A percentile compares a stretch with the other conserved stretches of the same genome.
Evolutionary conservation across 2,113 vertebrate genomes (phyloP).

Genomic region (Platysteira castanea): DNA sequence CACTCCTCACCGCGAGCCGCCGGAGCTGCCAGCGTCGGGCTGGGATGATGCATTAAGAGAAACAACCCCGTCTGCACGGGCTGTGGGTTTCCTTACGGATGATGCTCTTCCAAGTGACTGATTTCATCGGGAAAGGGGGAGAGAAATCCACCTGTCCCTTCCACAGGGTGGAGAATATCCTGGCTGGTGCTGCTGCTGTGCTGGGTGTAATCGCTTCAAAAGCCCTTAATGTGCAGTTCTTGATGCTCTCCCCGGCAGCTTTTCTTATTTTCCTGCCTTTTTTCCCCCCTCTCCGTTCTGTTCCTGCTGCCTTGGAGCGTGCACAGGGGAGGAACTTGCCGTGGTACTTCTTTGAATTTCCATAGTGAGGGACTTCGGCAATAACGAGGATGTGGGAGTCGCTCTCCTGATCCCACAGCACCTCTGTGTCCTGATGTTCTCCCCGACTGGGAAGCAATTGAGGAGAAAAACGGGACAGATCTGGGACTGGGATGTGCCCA

Average conservation of each 20-base stretch:
- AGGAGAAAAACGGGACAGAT: neutral
- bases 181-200: neutral
- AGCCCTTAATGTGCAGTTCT: neutral
- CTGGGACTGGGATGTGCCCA: neutral
- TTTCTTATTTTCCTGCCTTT: neutral
- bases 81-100: neutral
- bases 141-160: conserved; percentile 18
- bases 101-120: neutral
- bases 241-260: neutral
- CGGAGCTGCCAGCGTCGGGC: neutral
- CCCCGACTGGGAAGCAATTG: accelerated
- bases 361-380: accelerated
- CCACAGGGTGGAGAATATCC: neutral
- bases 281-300: accelerated
- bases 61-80: neutral
- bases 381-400: accelerated
- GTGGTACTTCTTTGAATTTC: neutral
- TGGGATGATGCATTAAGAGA: neutral
- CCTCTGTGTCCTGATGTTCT: accelerated
- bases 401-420: neutral
- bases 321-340: neutral
- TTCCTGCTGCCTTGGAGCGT: neutral
- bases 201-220: neutral
- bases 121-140: neutral
- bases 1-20: neutral